phyloP scores from a whole-genome alignment of 2,888 invertebrate species.

The Drosophila imparisetae region DNA sequence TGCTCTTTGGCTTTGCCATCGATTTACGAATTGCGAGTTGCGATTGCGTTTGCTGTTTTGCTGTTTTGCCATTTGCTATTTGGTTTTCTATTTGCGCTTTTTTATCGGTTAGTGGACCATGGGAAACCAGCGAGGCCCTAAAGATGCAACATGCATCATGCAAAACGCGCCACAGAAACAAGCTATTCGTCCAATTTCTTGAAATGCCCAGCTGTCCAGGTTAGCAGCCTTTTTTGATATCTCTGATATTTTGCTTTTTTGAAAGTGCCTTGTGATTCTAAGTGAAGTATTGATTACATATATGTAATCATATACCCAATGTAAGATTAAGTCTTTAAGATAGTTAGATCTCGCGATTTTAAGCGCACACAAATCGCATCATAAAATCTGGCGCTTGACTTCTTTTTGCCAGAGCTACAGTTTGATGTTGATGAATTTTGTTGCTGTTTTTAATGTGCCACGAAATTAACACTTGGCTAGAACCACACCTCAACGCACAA shows the following conservation, averaged over 20 bases:
- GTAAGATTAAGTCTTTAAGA: background rate
- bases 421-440: slow-evolving; percentile 14
- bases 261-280: background rate
- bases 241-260: too few relatives aligned
- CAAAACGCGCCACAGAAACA: too few relatives aligned
- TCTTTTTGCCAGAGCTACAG: slow-evolving; percentile 8
- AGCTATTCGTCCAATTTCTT: too few relatives aligned
- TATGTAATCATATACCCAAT: background rate
- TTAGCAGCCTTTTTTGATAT: background rate
- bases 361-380: slow-evolving; percentile 34
- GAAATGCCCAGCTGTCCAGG: too few relatives aligned
- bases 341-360: background rate
- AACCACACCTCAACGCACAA: slow-evolving; percentile 35
- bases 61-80: slow-evolving; percentile 39
- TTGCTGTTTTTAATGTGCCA: slow-evolving; percentile 40
- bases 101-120: slow-evolving; percentile 79
- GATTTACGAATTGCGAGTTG: slow-evolving; percentile 37
- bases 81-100: slow-evolving; percentile 41
- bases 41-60: slow-evolving; percentile 33
- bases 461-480: slow-evolving; percentile 75
- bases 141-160: slow-evolving; percentile 1
- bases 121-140: slow-evolving; percentile 55
- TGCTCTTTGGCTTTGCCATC: slow-evolving; percentile 72
- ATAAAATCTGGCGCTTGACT: slow-evolving; percentile 34
- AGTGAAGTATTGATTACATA: background rate